These are phyloP conservation scores for Oreochromis niloticus DNA, from an alignment of 2,113 vertebrate species.

Conservation along the genomic window DNA sequence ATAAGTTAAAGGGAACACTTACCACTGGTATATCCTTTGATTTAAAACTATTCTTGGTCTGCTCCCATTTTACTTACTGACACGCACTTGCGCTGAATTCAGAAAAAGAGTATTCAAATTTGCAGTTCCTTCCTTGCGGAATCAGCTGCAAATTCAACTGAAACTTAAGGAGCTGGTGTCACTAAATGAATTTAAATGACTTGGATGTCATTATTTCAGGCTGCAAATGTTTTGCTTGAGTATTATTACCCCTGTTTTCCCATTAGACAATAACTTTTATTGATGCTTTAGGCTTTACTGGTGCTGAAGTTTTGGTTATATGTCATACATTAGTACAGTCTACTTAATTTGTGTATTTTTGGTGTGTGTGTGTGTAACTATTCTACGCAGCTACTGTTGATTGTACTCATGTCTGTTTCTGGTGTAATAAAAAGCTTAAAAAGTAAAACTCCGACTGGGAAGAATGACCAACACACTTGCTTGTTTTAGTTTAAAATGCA, in stretches of 20 bases:
- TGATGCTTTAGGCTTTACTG: background rate
- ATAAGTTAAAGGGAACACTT: background rate
- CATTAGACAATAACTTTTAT: background rate
- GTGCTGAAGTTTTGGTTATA: background rate
- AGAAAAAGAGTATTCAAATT: background rate
- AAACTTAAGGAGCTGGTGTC: background rate
- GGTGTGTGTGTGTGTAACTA: background rate
- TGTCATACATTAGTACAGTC: background rate
- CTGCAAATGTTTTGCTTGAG: background rate
- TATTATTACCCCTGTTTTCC: background rate
- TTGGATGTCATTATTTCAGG: background rate
- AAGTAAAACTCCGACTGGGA: background rate
- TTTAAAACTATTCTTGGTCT: background rate
- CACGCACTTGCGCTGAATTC: background rate
- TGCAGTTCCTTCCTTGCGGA: background rate
- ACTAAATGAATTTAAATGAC: background rate
- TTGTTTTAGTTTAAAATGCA: background rate
- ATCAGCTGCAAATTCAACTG: background rate
- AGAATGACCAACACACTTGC: background rate
- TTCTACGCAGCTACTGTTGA: background rate
- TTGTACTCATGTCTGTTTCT: background rate
- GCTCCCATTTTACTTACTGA: background rate
- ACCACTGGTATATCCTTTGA: background rate
- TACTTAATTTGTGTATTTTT: background rate
- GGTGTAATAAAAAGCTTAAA: background rate